A percentile compares a stretch with the other conserved stretches of the same genome.
phyloP scores from a whole-genome alignment of 2,113 vertebrate genomes.

The Elephantulus edwardii region DNA sequence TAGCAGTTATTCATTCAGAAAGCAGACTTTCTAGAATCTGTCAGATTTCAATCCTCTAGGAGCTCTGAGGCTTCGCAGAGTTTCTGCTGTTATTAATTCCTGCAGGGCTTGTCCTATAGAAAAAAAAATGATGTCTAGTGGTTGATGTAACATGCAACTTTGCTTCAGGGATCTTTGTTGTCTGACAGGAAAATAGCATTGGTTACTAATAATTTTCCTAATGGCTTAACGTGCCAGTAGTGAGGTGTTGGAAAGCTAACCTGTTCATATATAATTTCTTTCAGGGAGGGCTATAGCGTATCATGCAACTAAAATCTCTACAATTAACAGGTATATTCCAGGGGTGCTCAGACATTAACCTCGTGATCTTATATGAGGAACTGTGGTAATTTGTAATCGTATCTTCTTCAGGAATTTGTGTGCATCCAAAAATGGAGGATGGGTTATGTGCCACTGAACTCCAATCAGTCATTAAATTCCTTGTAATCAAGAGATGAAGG shows the following conservation, averaged over 20 bases:
- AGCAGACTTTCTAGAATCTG: neutral
- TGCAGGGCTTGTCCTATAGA: slow-evolving; percentile 30
- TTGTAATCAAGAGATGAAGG: slow-evolving; percentile 62
- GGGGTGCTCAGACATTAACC: slow-evolving; percentile 52
- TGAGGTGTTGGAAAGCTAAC: slow-evolving; percentile 52
- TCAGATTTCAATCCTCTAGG: neutral
- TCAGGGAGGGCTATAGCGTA: slow-evolving; percentile 53
- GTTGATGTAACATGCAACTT: neutral
- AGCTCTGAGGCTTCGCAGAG: neutral
- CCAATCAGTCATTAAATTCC: slow-evolving; percentile 70
- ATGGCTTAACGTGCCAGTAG: slow-evolving; percentile 53
- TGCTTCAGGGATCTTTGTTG: neutral
- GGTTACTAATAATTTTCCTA: slow-evolving; percentile 66
- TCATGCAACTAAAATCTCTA: slow-evolving; percentile 37
- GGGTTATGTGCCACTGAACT: slow-evolving; percentile 15
- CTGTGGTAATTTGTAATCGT: slow-evolving; percentile 54
- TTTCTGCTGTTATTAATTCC: slow-evolving; percentile 48
- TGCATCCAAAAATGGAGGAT: slow-evolving; percentile 50
- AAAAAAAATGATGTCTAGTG: neutral
- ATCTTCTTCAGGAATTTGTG: slow-evolving; percentile 67
- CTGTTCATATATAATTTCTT: neutral
- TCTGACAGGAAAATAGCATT: slow-evolving; percentile 62
- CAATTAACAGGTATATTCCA: slow-evolving; percentile 51
- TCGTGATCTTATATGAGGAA: slow-evolving; percentile 11
- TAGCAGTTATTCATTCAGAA: neutral